Percentiles rank a stretch among this genome's conserved stretches.
Conservation (phyloP, 2,797 vertebrate species). For the Sebastolobus altivelis region DNA sequence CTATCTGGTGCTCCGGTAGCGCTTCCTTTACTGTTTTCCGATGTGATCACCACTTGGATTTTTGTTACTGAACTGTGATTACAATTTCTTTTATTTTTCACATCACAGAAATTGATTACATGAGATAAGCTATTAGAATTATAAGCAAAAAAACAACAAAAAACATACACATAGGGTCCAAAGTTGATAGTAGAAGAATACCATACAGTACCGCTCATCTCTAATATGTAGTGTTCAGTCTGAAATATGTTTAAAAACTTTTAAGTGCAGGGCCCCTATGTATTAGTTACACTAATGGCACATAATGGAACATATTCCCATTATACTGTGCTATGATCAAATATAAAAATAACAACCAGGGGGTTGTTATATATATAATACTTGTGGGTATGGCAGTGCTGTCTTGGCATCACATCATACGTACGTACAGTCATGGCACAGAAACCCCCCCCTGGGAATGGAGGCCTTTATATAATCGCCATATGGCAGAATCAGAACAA, state of each 20-base stretch:
- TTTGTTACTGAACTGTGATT: too few relatives aligned
- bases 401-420: conserved; percentile 28
- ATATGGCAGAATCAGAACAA: conserved; percentile 18
- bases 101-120: too few relatives aligned
- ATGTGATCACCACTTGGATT: too few relatives aligned
- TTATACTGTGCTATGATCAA: conserved; percentile 14
- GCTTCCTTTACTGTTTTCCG: too few relatives aligned
- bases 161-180: too few relatives aligned
- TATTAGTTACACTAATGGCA: neutral
- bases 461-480: neutral
- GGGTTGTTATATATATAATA: conserved; percentile 2
- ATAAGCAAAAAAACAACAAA: too few relatives aligned
- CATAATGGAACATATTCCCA: conserved; percentile 2
- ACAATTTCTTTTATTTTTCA: too few relatives aligned
- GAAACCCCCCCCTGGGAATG: neutral
- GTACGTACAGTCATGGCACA: neutral
- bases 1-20: too few relatives aligned
- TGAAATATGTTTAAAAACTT: neutral
- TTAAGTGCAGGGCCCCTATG: too few relatives aligned
- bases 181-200: too few relatives aligned
- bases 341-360: conserved; percentile 11
- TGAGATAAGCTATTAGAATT: too few relatives aligned
- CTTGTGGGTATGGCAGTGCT: neutral
- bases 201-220: neutral
- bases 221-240: neutral